phyloP scores from a whole-genome alignment of 2,113 vertebrate genomes.

The Progne subis region DNA sequence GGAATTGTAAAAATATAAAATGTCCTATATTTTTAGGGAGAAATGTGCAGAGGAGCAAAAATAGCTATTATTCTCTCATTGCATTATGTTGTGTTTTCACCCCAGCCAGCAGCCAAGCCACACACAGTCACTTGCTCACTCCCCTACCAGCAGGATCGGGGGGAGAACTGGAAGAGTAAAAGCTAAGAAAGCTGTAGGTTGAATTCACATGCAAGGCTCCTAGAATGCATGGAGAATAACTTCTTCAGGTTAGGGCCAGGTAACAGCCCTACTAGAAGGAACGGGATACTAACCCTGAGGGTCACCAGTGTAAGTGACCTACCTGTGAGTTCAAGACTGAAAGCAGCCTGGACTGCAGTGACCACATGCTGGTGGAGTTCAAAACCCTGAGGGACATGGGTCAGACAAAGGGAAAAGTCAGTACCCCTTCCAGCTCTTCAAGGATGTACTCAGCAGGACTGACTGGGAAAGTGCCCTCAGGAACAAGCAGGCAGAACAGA shows the following conservation, averaged over 20 bases:
- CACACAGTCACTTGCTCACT: fast-evolving
- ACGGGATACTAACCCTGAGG: not conserved
- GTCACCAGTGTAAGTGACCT: not conserved
- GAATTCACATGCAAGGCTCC: not conserved
- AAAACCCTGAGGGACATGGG: not conserved
- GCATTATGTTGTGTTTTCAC: not conserved
- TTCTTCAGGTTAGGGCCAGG: not conserved
- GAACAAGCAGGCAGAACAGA: not conserved
- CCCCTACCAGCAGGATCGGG: fast-evolving
- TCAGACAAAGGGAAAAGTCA: not conserved
- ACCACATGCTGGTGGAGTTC: not conserved
- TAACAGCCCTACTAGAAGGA: not conserved
- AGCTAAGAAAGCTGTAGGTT: not conserved
- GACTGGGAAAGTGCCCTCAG: not conserved
- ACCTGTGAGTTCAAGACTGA: not conserved
- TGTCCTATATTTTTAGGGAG: not conserved
- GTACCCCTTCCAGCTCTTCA: not conserved
- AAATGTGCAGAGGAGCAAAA: not conserved
- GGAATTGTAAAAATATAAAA: not conserved
- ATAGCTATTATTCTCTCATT: not conserved
- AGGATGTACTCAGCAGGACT: not conserved
- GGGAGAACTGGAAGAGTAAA: not conserved
- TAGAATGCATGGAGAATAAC: too few relatives aligned
- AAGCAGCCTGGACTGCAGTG: not conserved
- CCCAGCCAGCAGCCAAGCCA: fast-evolving